Conservation (phyloP, 1,140 invertebrate species). For the Saxidomus purpurata region DNA sequence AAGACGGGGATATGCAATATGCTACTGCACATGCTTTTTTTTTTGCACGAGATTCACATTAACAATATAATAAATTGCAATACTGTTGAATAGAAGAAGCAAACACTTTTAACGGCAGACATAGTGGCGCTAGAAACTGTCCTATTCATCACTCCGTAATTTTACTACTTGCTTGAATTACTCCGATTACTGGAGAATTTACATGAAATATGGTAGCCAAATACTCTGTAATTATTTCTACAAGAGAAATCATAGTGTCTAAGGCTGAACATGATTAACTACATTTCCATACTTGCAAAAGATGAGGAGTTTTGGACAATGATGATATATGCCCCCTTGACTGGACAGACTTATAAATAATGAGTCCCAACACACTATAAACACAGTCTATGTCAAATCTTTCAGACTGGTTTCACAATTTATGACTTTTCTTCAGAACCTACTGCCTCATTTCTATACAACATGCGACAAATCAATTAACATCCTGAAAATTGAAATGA, state of each 20-base stretch:
- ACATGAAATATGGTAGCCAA: conserved; percentile 64
- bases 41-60: not conserved
- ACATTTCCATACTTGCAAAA: conserved; percentile 34
- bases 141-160: conserved; percentile 57
- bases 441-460: conserved; percentile 25
- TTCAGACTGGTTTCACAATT: conserved; percentile 46
- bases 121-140: conserved; percentile 9
- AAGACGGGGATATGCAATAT: not conserved
- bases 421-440: conserved; percentile 43
- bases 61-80: conserved; percentile 25
- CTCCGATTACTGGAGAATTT: conserved; percentile 52
- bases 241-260: conserved; percentile 58
- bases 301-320: conserved; percentile 49
- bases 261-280: conserved; percentile 46
- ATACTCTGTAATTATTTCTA: conserved; percentile 66
- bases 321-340: conserved; percentile 50
- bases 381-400: conserved; percentile 53
- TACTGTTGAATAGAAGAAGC: conserved; percentile 37
- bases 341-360: conserved; percentile 60
- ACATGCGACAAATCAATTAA: conserved; percentile 54
- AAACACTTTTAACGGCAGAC: conserved; percentile 39
- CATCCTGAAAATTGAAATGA: conserved; percentile 34
- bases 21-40: conserved; percentile 10
- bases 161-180: conserved; percentile 42
- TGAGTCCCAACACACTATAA: conserved; percentile 58